Evolutionary conservation across 64 coral and sea anemone species (phyloP).

Genomic region (Montipora cactus): DNA sequence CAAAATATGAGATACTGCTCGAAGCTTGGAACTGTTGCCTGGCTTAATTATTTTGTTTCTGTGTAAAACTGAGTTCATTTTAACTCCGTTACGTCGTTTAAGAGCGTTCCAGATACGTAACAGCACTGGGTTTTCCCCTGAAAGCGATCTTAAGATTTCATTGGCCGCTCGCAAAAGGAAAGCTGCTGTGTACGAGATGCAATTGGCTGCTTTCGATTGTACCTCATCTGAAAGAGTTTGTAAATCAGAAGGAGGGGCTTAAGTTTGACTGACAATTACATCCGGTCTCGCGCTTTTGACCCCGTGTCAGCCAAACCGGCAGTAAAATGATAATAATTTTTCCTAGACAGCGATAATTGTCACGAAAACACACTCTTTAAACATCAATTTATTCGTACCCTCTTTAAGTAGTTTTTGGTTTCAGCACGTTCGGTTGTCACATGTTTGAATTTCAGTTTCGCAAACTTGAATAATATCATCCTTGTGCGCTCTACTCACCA

Average conservation of each 20-base stretch:
- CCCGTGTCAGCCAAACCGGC: constrained; percentile 17
- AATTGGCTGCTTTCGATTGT: background rate
- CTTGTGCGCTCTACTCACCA: too few relatives aligned
- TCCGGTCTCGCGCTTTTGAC: constrained; percentile 34
- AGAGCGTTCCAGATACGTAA: background rate
- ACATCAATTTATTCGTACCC: background rate
- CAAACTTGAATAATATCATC: too few relatives aligned
- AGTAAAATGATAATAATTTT: background rate
- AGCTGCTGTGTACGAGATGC: background rate
- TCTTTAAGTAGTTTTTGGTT: background rate
- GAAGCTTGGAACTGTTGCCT: background rate
- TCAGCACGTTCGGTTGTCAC: too few relatives aligned
- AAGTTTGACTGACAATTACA: constrained; percentile 49
- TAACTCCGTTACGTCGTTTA: constrained; percentile 1
- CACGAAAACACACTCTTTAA: background rate
- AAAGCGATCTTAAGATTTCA: background rate
- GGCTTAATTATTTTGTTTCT: background rate
- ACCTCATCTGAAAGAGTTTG: background rate
- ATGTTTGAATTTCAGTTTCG: too few relatives aligned
- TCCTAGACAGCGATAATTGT: background rate
- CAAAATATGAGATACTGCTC: background rate
- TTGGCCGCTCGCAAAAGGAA: background rate
- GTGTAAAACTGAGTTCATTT: background rate
- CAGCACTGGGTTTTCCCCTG: constrained; percentile 2
- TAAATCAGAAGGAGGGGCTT: background rate